These are phyloP conservation scores for Ammodytes marinus DNA, from an alignment of 2,113 vertebrate species.

Conservation along the genomic window DNA sequence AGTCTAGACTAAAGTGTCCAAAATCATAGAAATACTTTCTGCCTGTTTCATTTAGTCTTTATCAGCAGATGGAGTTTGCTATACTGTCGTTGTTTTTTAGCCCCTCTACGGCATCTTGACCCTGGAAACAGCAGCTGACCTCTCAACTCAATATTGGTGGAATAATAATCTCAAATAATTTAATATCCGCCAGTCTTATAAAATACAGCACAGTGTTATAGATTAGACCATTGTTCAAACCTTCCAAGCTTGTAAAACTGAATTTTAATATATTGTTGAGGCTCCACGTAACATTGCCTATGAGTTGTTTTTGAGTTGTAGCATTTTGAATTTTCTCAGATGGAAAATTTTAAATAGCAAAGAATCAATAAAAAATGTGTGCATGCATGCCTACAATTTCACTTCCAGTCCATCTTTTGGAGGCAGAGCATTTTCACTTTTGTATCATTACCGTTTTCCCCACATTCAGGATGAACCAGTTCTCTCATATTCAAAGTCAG, in stretches of 20 bases:
- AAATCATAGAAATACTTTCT: neutral
- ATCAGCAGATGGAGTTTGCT: too few species aligned
- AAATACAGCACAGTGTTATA: too few species aligned
- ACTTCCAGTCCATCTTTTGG: neutral
- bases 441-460: constrained; percentile 34
- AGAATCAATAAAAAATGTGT: neutral
- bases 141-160: neutral
- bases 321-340: constrained; percentile 13
- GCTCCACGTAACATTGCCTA: too few species aligned
- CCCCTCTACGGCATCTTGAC: neutral
- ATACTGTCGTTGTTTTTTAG: neutral
- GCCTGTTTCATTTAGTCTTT: neutral
- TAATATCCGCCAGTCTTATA: too few species aligned
- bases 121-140: neutral
- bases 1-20: neutral
- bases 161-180: too few species aligned
- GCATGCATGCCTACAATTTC: neutral
- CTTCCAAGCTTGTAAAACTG: too few species aligned
- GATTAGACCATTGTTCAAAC: too few species aligned
- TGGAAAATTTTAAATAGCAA: neutral
- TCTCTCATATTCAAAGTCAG: constrained; percentile 63
- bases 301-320: neutral
- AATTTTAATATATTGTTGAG: too few species aligned
- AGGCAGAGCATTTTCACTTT: neutral
- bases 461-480: constrained; percentile 36